Conservation (phyloP, 2,113 vertebrate species). For the Dasypus novemcinctus region DNA sequence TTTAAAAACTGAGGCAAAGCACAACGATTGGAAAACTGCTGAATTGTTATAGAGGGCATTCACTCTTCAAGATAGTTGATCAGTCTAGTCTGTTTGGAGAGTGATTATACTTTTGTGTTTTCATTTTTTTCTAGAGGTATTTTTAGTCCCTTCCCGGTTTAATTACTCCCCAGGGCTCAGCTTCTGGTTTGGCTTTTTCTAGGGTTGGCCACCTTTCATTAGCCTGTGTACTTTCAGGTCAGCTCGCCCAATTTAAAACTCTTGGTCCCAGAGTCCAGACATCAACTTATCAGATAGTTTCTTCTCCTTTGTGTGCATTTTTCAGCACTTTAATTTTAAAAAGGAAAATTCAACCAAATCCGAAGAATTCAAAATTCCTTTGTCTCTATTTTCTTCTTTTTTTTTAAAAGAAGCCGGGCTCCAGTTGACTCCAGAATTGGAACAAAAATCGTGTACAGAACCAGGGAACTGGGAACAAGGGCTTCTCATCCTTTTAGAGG, state of each 20-base stretch:
- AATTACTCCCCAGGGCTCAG: constrained; percentile 73
- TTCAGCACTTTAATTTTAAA: constrained; percentile 52
- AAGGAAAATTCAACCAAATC: neutral
- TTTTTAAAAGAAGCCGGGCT: constrained; percentile 27
- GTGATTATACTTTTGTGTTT: constrained; percentile 54
- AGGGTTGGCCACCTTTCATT: constrained; percentile 66
- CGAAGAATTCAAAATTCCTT: neutral
- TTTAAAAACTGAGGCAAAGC: constrained; percentile 68
- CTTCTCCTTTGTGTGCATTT: constrained; percentile 57
- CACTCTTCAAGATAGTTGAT: constrained; percentile 62
- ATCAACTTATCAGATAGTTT: constrained; percentile 71
- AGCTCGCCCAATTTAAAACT: constrained; percentile 72
- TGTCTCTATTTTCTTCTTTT: constrained; percentile 57
- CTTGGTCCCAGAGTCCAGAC: constrained; percentile 26
- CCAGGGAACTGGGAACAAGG: neutral
- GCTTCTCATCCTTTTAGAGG: constrained; percentile 61
- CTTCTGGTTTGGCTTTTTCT: constrained; percentile 77
- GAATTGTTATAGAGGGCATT: constrained; percentile 24
- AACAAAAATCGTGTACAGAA: neutral
- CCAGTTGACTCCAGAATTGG: constrained; percentile 47
- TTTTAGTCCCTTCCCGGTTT: constrained; percentile 73
- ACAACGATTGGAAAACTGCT: constrained; percentile 49
- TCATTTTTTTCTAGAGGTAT: constrained; percentile 73
- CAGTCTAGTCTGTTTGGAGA: constrained; percentile 68
- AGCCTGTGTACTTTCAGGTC: constrained; percentile 49